phyloP scores from a whole-genome alignment of 2,113 vertebrate genomes.

The Corvus hawaiiensis region DNA sequence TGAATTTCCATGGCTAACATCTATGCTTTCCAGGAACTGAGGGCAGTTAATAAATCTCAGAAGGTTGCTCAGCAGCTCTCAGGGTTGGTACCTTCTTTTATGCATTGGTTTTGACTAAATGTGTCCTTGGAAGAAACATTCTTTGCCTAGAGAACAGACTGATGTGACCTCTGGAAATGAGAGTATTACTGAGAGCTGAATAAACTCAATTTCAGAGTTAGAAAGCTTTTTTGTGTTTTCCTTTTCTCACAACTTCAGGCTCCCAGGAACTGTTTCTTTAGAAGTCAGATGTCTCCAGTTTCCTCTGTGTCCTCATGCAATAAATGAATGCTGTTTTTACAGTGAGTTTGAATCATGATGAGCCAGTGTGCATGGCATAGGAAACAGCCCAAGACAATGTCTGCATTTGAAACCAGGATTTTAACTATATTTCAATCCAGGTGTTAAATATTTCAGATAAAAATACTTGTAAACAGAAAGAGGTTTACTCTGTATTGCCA shows the following conservation, averaged over 20 bases:
- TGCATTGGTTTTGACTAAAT: background rate
- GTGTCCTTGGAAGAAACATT: background rate
- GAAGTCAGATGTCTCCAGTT: background rate
- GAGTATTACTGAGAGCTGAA: background rate
- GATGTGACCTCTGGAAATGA: background rate
- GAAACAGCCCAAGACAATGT: background rate
- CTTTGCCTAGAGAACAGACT: background rate
- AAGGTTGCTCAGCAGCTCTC: conserved; percentile 9
- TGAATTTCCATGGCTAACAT: background rate
- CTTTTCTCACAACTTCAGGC: background rate
- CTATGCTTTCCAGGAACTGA: background rate
- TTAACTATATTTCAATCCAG: background rate
- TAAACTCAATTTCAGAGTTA: background rate
- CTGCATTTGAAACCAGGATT: background rate
- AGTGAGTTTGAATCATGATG: background rate
- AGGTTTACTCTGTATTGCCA: background rate
- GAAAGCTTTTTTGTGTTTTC: background rate
- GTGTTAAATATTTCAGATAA: background rate
- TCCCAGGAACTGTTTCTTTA: background rate
- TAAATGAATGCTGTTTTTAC: background rate
- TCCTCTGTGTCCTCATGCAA: background rate
- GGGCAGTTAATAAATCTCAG: background rate
- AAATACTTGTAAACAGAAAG: background rate
- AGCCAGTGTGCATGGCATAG: background rate
- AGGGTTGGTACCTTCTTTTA: background rate